Evolutionary conservation across 2,888 invertebrate species (phyloP).

Genomic region (Heteropelma amictum): DNA sequence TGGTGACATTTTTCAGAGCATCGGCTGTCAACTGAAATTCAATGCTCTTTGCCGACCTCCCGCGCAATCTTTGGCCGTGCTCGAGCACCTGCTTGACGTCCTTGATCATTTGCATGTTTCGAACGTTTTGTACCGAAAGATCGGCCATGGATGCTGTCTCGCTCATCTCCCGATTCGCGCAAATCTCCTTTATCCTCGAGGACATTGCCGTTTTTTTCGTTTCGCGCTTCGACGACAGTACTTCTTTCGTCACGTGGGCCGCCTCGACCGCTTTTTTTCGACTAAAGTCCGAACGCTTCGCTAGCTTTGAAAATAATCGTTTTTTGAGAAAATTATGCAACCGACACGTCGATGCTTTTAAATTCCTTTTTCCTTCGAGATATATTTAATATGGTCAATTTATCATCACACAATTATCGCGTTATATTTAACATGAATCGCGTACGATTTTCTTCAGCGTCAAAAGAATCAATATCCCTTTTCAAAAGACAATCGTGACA

Average conservation of each 20-base stretch:
- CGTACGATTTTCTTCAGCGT: too few species aligned
- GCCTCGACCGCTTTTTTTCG: slow-evolving; percentile 83
- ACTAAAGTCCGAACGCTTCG: slow-evolving; percentile 82
- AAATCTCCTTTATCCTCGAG: slow-evolving; percentile 54
- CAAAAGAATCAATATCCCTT: too few species aligned
- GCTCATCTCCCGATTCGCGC: slow-evolving; percentile 39
- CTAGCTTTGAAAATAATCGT: slow-evolving; percentile 72
- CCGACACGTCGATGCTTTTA: too few species aligned
- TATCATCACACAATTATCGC: too few species aligned
- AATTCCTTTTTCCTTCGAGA: background rate
- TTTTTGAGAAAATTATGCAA: background rate
- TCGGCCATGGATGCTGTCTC: slow-evolving; percentile 63
- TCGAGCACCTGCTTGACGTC: slow-evolving; percentile 68
- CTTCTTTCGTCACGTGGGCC: slow-evolving; percentile 83
- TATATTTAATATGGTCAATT: too few species aligned
- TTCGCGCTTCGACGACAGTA: slow-evolving; percentile 75
- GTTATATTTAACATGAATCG: too few species aligned
- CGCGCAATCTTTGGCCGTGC: slow-evolving; percentile 80
- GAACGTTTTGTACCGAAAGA: slow-evolving; percentile 64
- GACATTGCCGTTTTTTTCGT: slow-evolving; percentile 47
- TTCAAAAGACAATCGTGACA: too few species aligned
- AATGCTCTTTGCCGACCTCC: slow-evolving; percentile 88
- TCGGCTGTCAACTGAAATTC: slow-evolving; percentile 77
- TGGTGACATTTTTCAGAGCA: slow-evolving; percentile 79
- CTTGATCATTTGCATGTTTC: slow-evolving; percentile 67